Evolutionary conservation across 2,797 vertebrate species (phyloP), one percentile per base, ranked within the genome.

Genomic region (Clangula hyemalis): DNA sequence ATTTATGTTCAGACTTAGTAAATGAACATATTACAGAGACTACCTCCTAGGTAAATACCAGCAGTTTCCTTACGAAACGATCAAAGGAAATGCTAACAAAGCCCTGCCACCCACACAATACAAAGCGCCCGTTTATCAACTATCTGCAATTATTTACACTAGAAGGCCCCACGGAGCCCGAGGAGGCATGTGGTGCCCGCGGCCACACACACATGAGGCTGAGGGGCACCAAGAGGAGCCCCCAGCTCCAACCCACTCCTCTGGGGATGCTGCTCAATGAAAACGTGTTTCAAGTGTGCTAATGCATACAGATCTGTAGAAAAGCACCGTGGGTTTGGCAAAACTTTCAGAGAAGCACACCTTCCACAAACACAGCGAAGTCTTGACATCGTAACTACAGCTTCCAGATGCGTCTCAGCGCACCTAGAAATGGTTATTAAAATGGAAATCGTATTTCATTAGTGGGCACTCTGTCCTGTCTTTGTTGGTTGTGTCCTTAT

Each of bases 41-140:
- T 85, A 81, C 91, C 92, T 93, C 92, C 82, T 75, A 69, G 89
- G 93, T 92, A 95, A 96, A 96, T 66, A 96, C 61, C 66, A 66
- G 87, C 66, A 81, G 70, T 95, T 95, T 83, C 86, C 96, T 93
- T 85, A 77, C 4, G 4, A 74, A 92, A 85, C 0, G 84, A 96
- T 96, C 94, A 97, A 95, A 95, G 89, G 90, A 80, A 95, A 80
- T 49, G 75, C 57, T 90, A 97, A 94, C 95, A 92, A 92, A 92
- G 28, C 89, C 78, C 87, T 75, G 86, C 84, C 94, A 80, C 76
- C 6, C 7, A 87, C 89, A 83, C 90, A 95, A 89, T n/a, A 58
- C 89, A 89, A 92, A 93, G 93, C 54, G 11, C 86, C 28, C 2
- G 2, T 95, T 96, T 93, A 90, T 94, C 90, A 88, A 12, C 88